Conservation (phyloP, 1,140 invertebrate species). For the Drosophila baimaii region DNA sequence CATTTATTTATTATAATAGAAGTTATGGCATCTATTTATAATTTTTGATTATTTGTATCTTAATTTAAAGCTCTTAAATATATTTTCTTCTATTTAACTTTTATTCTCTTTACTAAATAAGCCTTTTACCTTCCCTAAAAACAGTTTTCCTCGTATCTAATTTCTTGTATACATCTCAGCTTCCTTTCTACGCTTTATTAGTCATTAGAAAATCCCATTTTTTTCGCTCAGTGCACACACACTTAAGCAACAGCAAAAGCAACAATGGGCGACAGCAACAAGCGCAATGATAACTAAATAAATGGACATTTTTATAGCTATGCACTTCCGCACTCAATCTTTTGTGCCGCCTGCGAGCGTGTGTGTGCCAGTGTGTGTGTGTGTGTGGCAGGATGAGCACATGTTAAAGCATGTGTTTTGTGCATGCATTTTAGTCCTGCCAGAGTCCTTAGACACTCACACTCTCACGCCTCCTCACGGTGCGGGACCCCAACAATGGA, state of each 20-base stretch:
- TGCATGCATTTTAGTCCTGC: conserved; percentile 55
- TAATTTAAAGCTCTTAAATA: neutral
- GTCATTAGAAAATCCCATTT: neutral
- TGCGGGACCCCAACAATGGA: conserved; percentile 56
- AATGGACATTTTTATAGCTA: conserved; percentile 83
- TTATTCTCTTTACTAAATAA: no score
- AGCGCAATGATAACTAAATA: conserved; percentile 83
- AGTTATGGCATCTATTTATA: neutral
- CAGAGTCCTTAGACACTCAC: conserved; percentile 25
- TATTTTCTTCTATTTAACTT: no score
- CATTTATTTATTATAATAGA: neutral
- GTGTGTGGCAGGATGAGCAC: conserved; percentile 70
- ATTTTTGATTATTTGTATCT: neutral
- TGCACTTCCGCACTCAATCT: conserved; percentile 83
- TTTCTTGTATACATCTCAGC: neutral
- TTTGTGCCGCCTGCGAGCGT: conserved; percentile 63
- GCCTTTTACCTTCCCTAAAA: no score
- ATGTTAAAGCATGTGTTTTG: conserved; percentile 73
- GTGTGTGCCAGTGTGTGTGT: conserved; percentile 27
- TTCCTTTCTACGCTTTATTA: neutral
- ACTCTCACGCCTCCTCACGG: conserved; percentile 9
- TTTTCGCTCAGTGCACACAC: conserved; percentile 22
- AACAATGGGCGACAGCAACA: conserved; percentile 68
- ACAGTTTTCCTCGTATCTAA: no score
- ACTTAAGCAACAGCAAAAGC: conserved; percentile 42